Base-by-base conservation (phyloP, 2,797 vertebrate species). In the Setipinna tenuifilis region DNA sequence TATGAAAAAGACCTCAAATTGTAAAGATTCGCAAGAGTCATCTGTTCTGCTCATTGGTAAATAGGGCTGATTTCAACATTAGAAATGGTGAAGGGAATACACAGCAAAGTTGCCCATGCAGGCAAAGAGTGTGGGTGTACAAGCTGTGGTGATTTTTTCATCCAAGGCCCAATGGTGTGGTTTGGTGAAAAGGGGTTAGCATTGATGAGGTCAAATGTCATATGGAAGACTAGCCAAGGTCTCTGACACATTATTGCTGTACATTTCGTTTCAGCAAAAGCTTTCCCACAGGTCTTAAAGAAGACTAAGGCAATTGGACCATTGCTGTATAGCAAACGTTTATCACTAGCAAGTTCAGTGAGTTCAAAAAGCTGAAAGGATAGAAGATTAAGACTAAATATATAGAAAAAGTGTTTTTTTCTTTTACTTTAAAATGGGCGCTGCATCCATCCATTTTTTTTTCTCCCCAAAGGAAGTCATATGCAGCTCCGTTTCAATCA, bases 161-260 rank as follows among this genome's bases (percentile, higher is more conserved):
- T 25, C 65, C 28, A 35, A 71, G 65, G 65, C 65, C 25, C 10
- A 14, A 25, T 71, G 14, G 50, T 54, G 14, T 11, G 0, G 25
- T 35, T 71, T 25, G 10, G 6, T 16, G 65, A 71, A 71, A 14
- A 31, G 35, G 65, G 12, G 1, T 65, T 28, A 28, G 23, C 28
- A 71, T 31, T 31, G 17, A 84, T 16, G 57, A 71, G 82, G 87
- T 85, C 71, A 62, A 59, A 83, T 46, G 75, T 71, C 84, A 71
- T 25, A 9, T 19, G n/a, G 57, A 85, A 50, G 71, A 83, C 81
- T 61, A 41, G 41, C 35, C 71, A 46, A 58, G 44, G 48, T 87
- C 68, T 81, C 11, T 44, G 31, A 84, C 78, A 31, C 16, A 44
- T 31, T 1, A 6, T 17, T 82, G 5, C 28, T 31, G 44, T 6